These are phyloP conservation scores for Conops quadrifasciatus DNA, from an alignment of 2,888 invertebrate genomes.

Conservation along the genomic window DNA sequence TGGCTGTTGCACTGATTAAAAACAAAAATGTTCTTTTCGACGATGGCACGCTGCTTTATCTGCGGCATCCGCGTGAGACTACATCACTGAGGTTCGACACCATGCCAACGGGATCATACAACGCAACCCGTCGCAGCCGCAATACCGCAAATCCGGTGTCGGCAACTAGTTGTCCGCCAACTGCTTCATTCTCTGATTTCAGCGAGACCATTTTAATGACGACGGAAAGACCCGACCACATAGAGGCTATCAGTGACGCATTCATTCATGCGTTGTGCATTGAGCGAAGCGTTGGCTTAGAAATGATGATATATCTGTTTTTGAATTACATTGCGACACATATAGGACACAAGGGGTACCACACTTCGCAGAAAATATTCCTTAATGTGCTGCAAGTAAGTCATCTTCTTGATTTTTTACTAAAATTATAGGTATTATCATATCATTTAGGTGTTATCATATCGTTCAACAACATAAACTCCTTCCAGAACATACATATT, in stretches of 20 bases:
- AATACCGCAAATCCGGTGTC: background rate
- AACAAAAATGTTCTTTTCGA: constrained; percentile 63
- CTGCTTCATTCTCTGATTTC: constrained; percentile 62
- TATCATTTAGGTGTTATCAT: too few relatives aligned
- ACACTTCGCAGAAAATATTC: constrained; percentile 65
- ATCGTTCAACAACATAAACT: too few relatives aligned
- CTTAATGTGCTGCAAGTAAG: constrained; percentile 66
- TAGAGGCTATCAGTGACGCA: constrained; percentile 62
- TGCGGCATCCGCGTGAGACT: constrained; percentile 42
- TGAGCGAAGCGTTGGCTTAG: constrained; percentile 59
- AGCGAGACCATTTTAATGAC: constrained; percentile 60
- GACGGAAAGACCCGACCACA: constrained; percentile 54
- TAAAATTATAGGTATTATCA: too few relatives aligned
- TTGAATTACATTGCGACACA: constrained; percentile 74
- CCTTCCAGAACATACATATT: background rate
- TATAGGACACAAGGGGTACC: constrained; percentile 69
- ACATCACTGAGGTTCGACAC: background rate
- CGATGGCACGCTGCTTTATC: constrained; percentile 55
- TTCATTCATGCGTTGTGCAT: constrained; percentile 62
- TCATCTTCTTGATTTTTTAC: background rate
- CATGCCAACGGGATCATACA: background rate
- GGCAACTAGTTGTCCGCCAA: constrained; percentile 35
- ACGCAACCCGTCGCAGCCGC: constrained; percentile 35
- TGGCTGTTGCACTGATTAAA: constrained; percentile 57
- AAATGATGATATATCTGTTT: constrained; percentile 68